Evolutionary conservation across 1,140 invertebrate genomes (phyloP), one percentile per base, ranked within the genome.

Genomic region (Dolichoris vasculosae): DNA sequence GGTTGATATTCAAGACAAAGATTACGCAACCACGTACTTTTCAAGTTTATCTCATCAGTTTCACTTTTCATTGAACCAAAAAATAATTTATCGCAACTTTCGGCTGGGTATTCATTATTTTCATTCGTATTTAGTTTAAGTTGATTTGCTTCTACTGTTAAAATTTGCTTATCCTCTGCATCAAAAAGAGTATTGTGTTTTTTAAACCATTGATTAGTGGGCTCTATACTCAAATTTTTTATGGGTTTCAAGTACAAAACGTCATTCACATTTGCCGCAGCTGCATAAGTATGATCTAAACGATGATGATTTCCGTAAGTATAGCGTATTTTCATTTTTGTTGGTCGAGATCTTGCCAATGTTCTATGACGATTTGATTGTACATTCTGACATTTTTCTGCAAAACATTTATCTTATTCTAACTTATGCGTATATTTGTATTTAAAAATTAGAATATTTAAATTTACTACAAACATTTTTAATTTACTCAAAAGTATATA

Each of bases 211-310:
- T 71, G 63, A 48, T 35, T 69, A 6, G 63, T 38, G 15, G 64
- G 40, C 30, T 69, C 64, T 32, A 51, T 26, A 11, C 15, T 71
- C 30, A 71, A 48, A 32, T 71, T 48, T 71, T 71, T 82, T 51
- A 51, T 32, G 3, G 64, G 43, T 51, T 69, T 69, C n/a, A 55
- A n/a, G 4, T 48, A 11, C 13, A 82, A 23, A 51, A 82, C 69
- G 11, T 82, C 81, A 7, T 75, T 82, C 9, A 84, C 35, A 38
- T 69, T 84, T 76, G 51, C 73, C 8, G 80, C 59, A 13, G 85
- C 85, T 30, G 85, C 85, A 40, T 86, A 86, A 26, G 85, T 86
- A 7, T 86, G 85, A 69, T 86, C 85, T 35, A 86, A 63, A 2
- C 85, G 85, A 13, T 86, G 81, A 15, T 86, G 85, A 79, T 83